Evolutionary conservation across 1,140 invertebrate species (phyloP).

Genomic region (Anagrus nilaparvatae): DNA sequence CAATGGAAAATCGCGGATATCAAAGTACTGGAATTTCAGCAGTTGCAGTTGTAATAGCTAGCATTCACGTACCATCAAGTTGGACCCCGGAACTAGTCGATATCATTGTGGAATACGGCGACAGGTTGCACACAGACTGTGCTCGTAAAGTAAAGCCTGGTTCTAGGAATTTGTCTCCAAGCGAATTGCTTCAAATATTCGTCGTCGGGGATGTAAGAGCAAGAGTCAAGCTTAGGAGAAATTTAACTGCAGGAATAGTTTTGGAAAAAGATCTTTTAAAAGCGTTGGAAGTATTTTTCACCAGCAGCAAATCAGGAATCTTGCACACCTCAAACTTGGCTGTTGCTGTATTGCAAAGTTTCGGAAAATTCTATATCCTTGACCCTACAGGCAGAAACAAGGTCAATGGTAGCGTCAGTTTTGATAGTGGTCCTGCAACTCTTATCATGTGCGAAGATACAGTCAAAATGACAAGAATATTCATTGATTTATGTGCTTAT

Average conservation of each 20-base stretch:
- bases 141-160: constrained; percentile 17
- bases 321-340: constrained; percentile 22
- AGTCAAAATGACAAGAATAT: constrained; percentile 21
- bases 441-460: constrained; percentile 27
- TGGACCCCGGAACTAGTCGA: constrained; percentile 30
- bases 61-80: constrained; percentile 27
- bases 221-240: constrained; percentile 20
- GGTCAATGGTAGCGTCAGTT: constrained; percentile 5
- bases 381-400: constrained; percentile 26
- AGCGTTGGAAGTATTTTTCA: constrained; percentile 20
- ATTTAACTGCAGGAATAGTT: constrained; percentile 23
- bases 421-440: constrained; percentile 23
- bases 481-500: constrained; percentile 25
- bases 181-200: constrained; percentile 26
- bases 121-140: constrained; percentile 24
- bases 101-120: constrained; percentile 24
- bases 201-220: constrained; percentile 27
- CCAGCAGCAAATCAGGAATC: constrained; percentile 19
- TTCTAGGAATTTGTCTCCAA: constrained; percentile 23
- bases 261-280: constrained; percentile 16
- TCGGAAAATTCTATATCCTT: constrained; percentile 30
- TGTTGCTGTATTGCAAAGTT: constrained; percentile 29
- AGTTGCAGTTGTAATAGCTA: constrained; percentile 24
- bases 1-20: constrained; percentile 18
- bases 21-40: constrained; percentile 26